Evolutionary conservation across 2,888 invertebrate species (phyloP).

Genomic region (Lithosia quadra): DNA sequence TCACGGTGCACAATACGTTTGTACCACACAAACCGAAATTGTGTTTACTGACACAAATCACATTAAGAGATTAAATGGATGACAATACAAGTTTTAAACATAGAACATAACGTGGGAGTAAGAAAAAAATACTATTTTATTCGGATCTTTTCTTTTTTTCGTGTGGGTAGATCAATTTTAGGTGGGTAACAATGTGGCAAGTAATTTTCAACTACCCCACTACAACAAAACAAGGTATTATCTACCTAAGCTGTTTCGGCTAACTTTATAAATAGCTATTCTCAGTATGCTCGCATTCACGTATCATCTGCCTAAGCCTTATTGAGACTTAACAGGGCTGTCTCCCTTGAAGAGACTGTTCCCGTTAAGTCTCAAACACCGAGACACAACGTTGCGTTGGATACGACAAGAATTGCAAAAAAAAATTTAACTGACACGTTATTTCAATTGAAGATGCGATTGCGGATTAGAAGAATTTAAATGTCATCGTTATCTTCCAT

Average conservation of each 20-base stretch:
- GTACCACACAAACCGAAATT: constrained; percentile 35
- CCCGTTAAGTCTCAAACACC: no score
- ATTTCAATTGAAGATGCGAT: background rate
- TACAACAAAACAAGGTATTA: no score
- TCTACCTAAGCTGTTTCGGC: no score
- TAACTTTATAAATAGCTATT: no score
- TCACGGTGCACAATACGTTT: constrained; percentile 43
- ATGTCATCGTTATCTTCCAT: background rate
- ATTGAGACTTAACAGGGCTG: no score
- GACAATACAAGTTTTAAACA: constrained; percentile 31
- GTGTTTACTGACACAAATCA: constrained; percentile 49
- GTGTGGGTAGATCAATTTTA: background rate
- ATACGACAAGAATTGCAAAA: background rate
- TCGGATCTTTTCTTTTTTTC: background rate
- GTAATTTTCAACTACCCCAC: background rate
- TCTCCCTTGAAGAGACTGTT: no score
- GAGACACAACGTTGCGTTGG: no score
- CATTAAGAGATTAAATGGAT: constrained; percentile 42
- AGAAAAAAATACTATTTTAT: background rate
- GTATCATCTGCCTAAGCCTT: no score
- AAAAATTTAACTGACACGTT: background rate
- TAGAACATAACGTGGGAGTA: constrained; percentile 1
- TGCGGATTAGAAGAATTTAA: background rate
- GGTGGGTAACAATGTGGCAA: background rate
- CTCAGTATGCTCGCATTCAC: no score